Base-by-base conservation (phyloP, 2,888 invertebrate species). In the Azorinus chamasolen region DNA sequence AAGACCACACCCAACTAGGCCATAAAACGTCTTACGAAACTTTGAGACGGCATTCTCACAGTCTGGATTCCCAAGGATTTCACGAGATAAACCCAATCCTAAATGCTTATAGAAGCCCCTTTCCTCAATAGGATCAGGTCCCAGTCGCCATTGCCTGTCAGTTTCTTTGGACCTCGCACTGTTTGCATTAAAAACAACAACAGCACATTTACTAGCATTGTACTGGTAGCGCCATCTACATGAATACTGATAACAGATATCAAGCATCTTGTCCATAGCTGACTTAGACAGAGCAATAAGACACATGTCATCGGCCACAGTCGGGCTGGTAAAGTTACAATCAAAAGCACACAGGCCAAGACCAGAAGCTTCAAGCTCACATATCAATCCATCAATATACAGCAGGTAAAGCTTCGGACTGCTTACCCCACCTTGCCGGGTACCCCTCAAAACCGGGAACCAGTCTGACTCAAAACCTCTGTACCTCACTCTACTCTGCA, bases 171-270 rank as follows among this genome's bases (percentile, higher is more conserved):
- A 46, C 2, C 8, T 22, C 2, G n/a, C 1, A 20, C 51, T 59
- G 22, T 53, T 45, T 51, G 59, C 53, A 45, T 53, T 59, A 53
- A 59, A 68, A 27, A 68, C 59, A 27, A 68, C 22, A 20, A 59
- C 45, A 8, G 27, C 10, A 24, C 27, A 68, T 51, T 59, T 53
- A 8, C 27, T 25, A 4, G 59, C n/a, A 18, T 27, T 48, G n/a
- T 59, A 68, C 14, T 53, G n/a, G 53, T 53, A 59, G 5, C 41
- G 48, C 58, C 66, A 57, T 37, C 41, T 55, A 24, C 39, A 50
- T 39, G 51, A 58, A 24, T 66, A 51, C 18, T 51, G 16, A 18
- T 59, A 41, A 68, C 68, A 68, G 3, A 68, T 59, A 2, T 32
- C 8, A 14, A 68, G 20, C 12, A 68, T n/a, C 20, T 53, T 14